Conservation (phyloP, 2,797 vertebrate species). For the Balearica regulorum region DNA sequence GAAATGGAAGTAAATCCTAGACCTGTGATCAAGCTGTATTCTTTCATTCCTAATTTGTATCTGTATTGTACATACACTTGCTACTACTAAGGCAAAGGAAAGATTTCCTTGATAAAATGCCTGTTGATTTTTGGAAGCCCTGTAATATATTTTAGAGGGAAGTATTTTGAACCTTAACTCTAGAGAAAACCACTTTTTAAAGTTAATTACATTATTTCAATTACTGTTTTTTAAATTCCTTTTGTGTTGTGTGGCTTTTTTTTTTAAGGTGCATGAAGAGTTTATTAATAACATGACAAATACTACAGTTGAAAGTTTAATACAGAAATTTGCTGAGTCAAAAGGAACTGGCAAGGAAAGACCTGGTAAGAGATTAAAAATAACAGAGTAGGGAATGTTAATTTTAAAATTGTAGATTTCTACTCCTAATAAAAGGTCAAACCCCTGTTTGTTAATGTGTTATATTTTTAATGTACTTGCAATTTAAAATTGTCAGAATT, state of each 20-base stretch:
- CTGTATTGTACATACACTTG: neutral
- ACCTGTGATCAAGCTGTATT: neutral
- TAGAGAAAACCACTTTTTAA: neutral
- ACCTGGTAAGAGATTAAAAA: conserved; percentile 81
- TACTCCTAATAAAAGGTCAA: neutral
- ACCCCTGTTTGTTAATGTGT: neutral
- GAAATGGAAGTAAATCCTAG: neutral
- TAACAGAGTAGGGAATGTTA: neutral
- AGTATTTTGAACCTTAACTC: neutral
- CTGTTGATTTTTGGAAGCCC: neutral
- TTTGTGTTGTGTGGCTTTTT: neutral
- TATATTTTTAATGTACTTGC: neutral
- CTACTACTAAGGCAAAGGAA: neutral
- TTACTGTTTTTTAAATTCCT: neutral
- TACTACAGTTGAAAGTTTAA: conserved; percentile 88
- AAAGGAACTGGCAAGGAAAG: conserved; percentile 94
- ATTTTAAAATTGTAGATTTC: neutral
- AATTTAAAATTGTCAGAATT: neutral
- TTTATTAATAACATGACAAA: conserved; percentile 93
- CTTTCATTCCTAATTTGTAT: neutral
- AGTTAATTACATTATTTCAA: neutral
- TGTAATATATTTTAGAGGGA: neutral
- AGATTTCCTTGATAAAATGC: neutral
- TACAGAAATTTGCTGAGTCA: conserved; percentile 90
- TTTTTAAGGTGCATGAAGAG: conserved; percentile 86